Evolutionary conservation across 2,113 vertebrate genomes (phyloP).

Genomic region (Pogonocichla stellata): DNA sequence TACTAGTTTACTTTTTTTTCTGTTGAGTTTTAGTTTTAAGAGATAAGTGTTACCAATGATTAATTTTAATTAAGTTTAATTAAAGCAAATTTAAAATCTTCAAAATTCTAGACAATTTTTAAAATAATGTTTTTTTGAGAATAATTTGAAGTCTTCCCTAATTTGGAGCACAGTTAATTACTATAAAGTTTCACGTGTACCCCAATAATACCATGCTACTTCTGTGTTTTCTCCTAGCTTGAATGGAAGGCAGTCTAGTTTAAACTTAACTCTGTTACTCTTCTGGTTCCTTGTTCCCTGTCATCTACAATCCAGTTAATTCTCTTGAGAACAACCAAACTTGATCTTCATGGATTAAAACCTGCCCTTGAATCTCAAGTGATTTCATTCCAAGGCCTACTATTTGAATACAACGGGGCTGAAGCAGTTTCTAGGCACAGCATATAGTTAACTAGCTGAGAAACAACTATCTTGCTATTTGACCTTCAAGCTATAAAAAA

Average conservation of each 20-base stretch:
- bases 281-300: not conserved
- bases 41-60: not conserved
- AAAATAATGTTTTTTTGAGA: not conserved
- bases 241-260: not conserved
- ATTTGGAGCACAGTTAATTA: not conserved
- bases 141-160: not conserved
- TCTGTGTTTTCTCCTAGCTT: not conserved
- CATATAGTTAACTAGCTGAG: not conserved
- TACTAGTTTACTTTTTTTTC: not conserved
- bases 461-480: not conserved
- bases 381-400: not conserved
- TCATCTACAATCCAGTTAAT: not conserved
- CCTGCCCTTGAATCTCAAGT: not conserved
- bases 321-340: not conserved
- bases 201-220: accelerated
- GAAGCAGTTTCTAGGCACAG: not conserved
- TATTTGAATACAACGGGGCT: not conserved
- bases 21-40: not conserved
- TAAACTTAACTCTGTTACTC: not conserved
- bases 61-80: not conserved
- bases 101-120: not conserved
- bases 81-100: not conserved
- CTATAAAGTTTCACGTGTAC: not conserved
- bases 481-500: not conserved
- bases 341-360: not conserved